phyloP scores from a whole-genome alignment of 2,797 vertebrate species.

The Pseudotriccus pelzelni region DNA sequence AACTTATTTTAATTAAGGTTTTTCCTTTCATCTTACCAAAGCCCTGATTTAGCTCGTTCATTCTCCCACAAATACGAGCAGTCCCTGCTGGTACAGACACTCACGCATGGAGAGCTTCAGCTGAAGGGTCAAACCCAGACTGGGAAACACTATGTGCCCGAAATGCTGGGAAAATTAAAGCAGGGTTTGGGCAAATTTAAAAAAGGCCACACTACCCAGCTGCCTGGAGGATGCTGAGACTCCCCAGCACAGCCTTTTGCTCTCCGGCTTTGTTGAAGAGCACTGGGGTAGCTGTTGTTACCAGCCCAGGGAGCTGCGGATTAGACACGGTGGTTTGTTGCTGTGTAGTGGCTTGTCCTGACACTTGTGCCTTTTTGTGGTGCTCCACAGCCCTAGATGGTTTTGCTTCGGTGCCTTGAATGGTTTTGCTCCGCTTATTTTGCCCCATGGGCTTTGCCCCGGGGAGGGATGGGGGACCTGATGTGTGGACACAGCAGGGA shows the following conservation, averaged over 20 bases:
- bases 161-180: not conserved
- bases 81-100: not conserved
- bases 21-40: constrained; percentile 53
- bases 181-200: not conserved
- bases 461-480: not conserved
- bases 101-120: not conserved
- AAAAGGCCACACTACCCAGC: not conserved
- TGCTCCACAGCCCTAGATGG: not conserved
- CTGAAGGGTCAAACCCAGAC: not conserved
- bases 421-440: not conserved
- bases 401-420: not conserved
- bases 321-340: rapidly evolving
- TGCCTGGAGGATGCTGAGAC: not conserved
- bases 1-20: constrained; percentile 63
- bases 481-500: not conserved
- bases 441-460: not conserved
- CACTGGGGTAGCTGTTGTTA: not conserved
- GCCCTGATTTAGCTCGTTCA: constrained; percentile 21
- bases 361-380: not conserved
- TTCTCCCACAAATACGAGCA: not conserved
- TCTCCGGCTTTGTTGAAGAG: not conserved
- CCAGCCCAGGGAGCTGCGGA: rapidly evolving
- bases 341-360: not conserved
- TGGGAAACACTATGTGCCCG: not conserved
- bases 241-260: not conserved